Conservation (phyloP, 2,113 vertebrate genomes). For the Thunnus thynnus region DNA sequence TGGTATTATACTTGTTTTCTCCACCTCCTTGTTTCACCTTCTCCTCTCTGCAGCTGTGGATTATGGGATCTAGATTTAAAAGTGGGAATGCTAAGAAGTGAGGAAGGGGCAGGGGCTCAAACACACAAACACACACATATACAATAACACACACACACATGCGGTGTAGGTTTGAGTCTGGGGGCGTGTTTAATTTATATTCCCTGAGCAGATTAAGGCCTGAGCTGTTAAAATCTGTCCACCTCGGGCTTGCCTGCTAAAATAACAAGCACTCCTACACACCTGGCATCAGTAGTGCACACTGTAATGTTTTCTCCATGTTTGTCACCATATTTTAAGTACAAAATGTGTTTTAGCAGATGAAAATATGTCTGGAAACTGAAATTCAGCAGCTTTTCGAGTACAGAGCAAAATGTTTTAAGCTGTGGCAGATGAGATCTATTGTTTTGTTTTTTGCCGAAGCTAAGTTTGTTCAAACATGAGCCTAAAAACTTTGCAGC, state of each 20-base stretch:
- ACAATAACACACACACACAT: neutral
- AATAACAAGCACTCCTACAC: slow-evolving; percentile 50
- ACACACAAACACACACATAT: neutral
- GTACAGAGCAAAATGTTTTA: neutral
- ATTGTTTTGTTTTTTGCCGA: neutral
- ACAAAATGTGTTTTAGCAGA: neutral
- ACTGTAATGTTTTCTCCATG: neutral
- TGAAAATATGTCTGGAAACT: neutral
- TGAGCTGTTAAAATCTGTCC: slow-evolving; percentile 47
- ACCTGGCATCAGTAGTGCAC: neutral
- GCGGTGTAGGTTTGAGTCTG: slow-evolving; percentile 13
- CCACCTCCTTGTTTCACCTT: neutral
- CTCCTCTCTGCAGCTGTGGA: slow-evolving; percentile 29
- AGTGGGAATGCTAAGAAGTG: slow-evolving; percentile 21
- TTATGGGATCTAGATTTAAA: slow-evolving; percentile 39
- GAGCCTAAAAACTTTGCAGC: neutral
- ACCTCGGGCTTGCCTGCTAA: slow-evolving; percentile 20
- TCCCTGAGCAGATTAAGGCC: slow-evolving; percentile 42
- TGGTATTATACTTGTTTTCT: neutral
- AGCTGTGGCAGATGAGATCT: neutral
- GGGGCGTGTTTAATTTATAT: slow-evolving; percentile 50
- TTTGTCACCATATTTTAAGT: neutral
- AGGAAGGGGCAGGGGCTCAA: neutral
- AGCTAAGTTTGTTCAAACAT: neutral
- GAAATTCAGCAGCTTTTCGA: neutral